These are phyloP conservation scores for Malurus leucopterus DNA, from an alignment of 2,797 vertebrate genomes.

Conservation along the genomic window DNA sequence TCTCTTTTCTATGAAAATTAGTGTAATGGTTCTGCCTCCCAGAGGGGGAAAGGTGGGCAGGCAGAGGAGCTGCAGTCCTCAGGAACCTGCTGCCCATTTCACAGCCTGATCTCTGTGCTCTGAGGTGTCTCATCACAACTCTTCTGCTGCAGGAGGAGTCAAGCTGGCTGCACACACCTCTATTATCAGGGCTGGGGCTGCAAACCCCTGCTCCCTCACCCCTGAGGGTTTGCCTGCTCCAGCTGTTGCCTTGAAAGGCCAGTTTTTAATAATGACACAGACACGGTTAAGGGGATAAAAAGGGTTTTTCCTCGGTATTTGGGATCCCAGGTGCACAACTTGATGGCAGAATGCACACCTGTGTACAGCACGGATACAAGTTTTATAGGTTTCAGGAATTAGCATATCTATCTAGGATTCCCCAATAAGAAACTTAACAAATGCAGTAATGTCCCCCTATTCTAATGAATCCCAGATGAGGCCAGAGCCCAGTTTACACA, in stretches of 20 bases:
- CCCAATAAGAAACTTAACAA: too few species aligned
- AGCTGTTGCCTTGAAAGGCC: background rate
- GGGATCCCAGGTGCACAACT: too few species aligned
- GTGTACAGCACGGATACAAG: too few species aligned
- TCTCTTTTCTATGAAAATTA: background rate
- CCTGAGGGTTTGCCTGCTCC: background rate
- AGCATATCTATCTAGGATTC: too few species aligned
- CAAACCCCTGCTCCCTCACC: background rate
- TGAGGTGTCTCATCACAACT: background rate
- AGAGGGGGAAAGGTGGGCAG: background rate
- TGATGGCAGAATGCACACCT: too few species aligned
- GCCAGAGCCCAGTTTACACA: too few species aligned
- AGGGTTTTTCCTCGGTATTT: too few species aligned
- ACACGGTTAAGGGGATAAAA: too few species aligned
- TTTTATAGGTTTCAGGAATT: too few species aligned
- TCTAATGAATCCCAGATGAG: too few species aligned
- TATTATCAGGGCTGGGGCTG: background rate
- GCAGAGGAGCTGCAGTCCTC: background rate
- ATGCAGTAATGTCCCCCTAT: too few species aligned
- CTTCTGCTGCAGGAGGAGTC: background rate
- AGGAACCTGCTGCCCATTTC: background rate
- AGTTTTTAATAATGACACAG: too few species aligned
- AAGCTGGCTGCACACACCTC: background rate
- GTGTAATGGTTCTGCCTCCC: background rate
- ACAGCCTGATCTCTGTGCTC: background rate